A percentile compares a stretch with the other conserved stretches of the same genome.
phyloP scores from a whole-genome alignment of 2,797 vertebrate genomes.

The Ceyx erithaca region DNA sequence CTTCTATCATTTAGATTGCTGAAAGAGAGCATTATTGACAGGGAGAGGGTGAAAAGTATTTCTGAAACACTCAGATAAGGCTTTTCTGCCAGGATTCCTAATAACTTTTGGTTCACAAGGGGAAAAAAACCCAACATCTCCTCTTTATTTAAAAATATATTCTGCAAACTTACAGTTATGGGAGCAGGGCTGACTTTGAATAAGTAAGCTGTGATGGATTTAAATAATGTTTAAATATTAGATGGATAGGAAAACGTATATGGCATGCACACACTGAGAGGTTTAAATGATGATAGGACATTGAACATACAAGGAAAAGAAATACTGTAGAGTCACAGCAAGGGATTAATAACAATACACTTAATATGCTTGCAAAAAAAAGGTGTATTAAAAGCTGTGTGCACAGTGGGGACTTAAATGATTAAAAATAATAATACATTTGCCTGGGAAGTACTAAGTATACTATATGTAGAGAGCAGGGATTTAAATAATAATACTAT shows the following conservation, averaged over 20 bases:
- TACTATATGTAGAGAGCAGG: slow-evolving; percentile 1
- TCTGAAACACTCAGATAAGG: neutral
- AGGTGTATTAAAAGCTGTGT: slow-evolving; percentile 36
- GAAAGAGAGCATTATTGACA: neutral
- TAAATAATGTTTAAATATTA: slow-evolving; percentile 48
- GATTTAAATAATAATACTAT: slow-evolving; percentile 68
- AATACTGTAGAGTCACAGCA: slow-evolving; percentile 23
- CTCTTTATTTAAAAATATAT: slow-evolving; percentile 34
- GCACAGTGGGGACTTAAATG: slow-evolving; percentile 45
- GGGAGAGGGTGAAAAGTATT: neutral
- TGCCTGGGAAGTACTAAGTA: slow-evolving; percentile 51
- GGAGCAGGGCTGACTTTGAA: slow-evolving; percentile 23
- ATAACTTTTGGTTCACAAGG: neutral
- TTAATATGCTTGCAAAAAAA: slow-evolving; percentile 42
- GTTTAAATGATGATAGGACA: slow-evolving; percentile 32
- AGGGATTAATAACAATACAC: slow-evolving; percentile 44
- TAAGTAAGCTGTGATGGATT: slow-evolving; percentile 34
- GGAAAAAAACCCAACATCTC: neutral
- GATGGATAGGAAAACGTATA: slow-evolving; percentile 13
- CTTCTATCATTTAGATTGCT: neutral
- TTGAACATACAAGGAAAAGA: slow-evolving; percentile 16
- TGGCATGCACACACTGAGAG: slow-evolving; percentile 11
- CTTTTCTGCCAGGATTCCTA: neutral
- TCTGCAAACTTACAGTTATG: slow-evolving; percentile 10
- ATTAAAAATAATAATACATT: slow-evolving; percentile 63